Evolutionary conservation across 2,113 vertebrate genomes (phyloP).

Genomic region (Diadophis punctatus): DNA sequence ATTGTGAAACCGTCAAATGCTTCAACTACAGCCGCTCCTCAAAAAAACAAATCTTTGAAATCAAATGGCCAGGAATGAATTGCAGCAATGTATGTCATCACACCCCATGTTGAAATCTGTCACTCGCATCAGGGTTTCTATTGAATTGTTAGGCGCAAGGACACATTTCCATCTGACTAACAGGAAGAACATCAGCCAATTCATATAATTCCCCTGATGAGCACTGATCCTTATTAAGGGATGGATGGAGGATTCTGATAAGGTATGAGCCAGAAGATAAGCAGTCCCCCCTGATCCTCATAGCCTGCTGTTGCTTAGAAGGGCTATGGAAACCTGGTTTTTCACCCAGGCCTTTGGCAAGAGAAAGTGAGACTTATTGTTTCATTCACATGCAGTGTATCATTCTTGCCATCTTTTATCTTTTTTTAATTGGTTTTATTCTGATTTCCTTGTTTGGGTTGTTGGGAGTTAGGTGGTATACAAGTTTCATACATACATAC

Average conservation of each 20-base stretch:
- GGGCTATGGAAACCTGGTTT: not conserved
- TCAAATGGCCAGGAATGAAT: not conserved
- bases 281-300: not conserved
- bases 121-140: conserved; percentile 28
- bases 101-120: conserved; percentile 10
- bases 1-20: conserved; percentile 5
- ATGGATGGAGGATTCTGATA: not conserved
- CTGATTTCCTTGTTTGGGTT: not conserved
- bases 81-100: not conserved
- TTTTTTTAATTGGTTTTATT: not conserved
- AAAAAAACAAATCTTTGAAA: not conserved
- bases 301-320: not conserved
- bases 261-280: not conserved
- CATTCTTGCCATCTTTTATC: not conserved
- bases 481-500: not conserved
- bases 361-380: not conserved
- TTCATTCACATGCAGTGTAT: not conserved
- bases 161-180: conserved; percentile 22
- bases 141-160: not conserved
- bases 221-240: not conserved
- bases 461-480: not conserved
- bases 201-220: not conserved
- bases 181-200: not conserved
- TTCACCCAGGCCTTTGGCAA: not conserved
- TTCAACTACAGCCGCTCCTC: conserved; percentile 28